Base-by-base conservation (phyloP, 2,113 vertebrate genomes). In the Sorex araneus region DNA sequence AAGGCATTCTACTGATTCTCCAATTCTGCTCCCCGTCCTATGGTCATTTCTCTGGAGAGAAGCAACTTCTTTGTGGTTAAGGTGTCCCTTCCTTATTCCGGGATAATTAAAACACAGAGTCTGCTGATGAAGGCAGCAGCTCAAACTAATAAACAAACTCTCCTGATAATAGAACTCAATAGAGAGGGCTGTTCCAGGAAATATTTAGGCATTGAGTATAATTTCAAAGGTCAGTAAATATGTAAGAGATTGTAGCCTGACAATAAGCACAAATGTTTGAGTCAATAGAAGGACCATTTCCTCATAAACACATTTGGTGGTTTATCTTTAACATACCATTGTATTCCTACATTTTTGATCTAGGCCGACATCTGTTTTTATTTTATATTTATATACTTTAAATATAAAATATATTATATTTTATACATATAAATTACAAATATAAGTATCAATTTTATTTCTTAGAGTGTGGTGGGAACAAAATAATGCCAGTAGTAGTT, bases 201-300 rank as follows among this genome's bases (percentile, higher is more conserved):
- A 73, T 87, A 77, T 45, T 89, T 71, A 90, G 34, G n/a, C 43
- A 28, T 67, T 86, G 25, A 90, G 79, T 77, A 64, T 54, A 82
- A 95, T 80, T 92, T 90, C 60, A 79, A 71, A 93, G 54, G 79
- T 57, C 86, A 82, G 6, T 76, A 76, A 69, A 85, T 60, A 15
- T 36, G 69, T 67, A 86, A 74, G 2, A 10, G n/a, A 64, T 43
- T 74, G 7, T n/a, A 47, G 32, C 15, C 74, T 71, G 45, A 87
- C 66, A 50, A 69, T 43, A 86, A 79, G 34, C 30, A 90, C 6
- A 45, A 75, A 57, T 21, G 84, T 30, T 1, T 73, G 21, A 21
- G 43, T 12, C n/a, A 84, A 78, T 8, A 6, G 9, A 1, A 34
- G 32, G 2, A 45, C 11, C 30, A 34, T 85, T 85, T 71, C 11